Base-by-base conservation (phyloP, 1,140 invertebrate species). In the Drosophila obscura region DNA sequence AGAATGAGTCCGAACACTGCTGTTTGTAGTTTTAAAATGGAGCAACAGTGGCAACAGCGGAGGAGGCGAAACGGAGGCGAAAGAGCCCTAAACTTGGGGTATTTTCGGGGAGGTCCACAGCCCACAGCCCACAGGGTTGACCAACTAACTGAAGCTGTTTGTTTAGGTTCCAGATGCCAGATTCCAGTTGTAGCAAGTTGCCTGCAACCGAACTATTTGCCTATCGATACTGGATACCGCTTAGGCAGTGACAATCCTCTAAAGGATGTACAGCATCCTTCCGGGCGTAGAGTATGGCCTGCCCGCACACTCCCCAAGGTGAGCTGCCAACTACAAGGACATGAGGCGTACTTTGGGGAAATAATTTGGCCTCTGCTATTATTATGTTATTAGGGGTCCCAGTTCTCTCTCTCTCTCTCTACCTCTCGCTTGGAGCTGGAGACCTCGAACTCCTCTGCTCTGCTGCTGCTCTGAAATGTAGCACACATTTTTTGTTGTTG, bases 351-450 rank as follows among this genome's bases (percentile, higher is more conserved):
- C 67, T 48, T 61, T 56, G 53, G 68, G 68, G 63, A 79, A 76
- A 77, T 67, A 77, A 76, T 63, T 73, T 57, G 19, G 26, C 13
- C 45, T 31, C 41, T 63, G 49, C 60, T 63, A 77, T 67, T 79
- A 59, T 67, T 58, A 58, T 79, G 53, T 64, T 73, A 73, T 63
- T 64, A 62, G 46, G 43, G 71, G 41, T 31, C 31, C 5, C 5
- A 39, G 41, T 45, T 31, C 15, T 53, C 19, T 1, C 19, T 19
- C 19, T 1, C 13, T 46, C 15, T 8, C 22, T 62, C n/a, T n/a
- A n/a, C n/a, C n/a, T n/a, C 39, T 45, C 59, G 16, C 13, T 4
- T 16, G 31, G 45, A 41, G 16, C 9, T 46, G 59, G 26, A 44
- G 45, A 67, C 31, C 72, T 60, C 59, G 24, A 63, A 69, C 60